These are phyloP conservation scores for Drosophila micromelanica DNA, from an alignment of 1,140 invertebrate genomes.

Conservation along the genomic window DNA sequence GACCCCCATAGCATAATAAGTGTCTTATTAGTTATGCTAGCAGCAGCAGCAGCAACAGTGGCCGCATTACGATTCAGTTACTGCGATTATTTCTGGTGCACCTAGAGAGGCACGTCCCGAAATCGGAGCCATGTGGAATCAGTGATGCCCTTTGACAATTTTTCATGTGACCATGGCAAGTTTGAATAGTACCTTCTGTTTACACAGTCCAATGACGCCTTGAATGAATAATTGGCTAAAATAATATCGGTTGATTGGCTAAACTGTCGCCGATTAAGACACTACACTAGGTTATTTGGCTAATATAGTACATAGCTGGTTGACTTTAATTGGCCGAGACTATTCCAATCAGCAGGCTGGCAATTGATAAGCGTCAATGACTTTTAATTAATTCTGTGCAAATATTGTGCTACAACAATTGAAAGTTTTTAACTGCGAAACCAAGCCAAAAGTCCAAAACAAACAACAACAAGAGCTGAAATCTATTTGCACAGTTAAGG, in stretches of 20 bases:
- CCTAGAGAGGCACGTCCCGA: slow-evolving; percentile 42
- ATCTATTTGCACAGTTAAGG: slow-evolving; percentile 71
- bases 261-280: neutral
- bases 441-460: slow-evolving; percentile 54
- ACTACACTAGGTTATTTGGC: slow-evolving; percentile 20
- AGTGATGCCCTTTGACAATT: slow-evolving; percentile 41
- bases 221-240: slow-evolving; percentile 44
- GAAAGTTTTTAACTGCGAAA: slow-evolving; percentile 25
- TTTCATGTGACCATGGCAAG: slow-evolving; percentile 38
- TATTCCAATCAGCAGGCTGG: slow-evolving; percentile 12
- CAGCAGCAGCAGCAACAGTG: slow-evolving; percentile 12
- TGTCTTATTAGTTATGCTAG: slow-evolving; percentile 81
- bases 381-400: slow-evolving; percentile 78
- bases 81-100: slow-evolving; percentile 42
- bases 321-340: slow-evolving; percentile 28
- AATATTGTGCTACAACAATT: slow-evolving; percentile 65
- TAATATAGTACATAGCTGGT: neutral
- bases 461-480: slow-evolving; percentile 44
- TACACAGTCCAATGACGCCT: slow-evolving; percentile 30
- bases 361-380: slow-evolving; percentile 67
- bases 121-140: slow-evolving; percentile 21
- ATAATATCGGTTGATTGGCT: neutral
- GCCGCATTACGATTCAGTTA: slow-evolving; percentile 29
- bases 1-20: slow-evolving; percentile 78
- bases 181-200: slow-evolving; percentile 47